These are phyloP conservation scores for Baronia brevicornis DNA, from an alignment of 2,888 invertebrate species.

Conservation along the genomic window DNA sequence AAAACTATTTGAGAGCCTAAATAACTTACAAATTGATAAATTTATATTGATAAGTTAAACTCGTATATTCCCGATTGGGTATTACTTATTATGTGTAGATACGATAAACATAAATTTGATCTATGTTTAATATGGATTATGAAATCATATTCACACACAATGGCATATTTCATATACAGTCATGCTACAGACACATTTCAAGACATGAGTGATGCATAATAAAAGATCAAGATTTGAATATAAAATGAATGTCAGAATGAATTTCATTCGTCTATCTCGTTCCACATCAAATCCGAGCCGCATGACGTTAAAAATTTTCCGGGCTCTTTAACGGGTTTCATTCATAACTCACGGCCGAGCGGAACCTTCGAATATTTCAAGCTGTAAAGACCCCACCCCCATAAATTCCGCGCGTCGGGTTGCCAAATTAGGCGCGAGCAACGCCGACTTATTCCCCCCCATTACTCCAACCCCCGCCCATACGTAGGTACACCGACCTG, in stretches of 20 bases:
- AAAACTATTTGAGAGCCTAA: too few species aligned
- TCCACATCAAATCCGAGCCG: slow-evolving; percentile 36
- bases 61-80: too few species aligned
- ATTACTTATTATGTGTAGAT: too few species aligned
- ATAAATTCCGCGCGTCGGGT: slow-evolving; percentile 75
- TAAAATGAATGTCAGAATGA: slow-evolving; percentile 4
- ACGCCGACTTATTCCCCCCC: slow-evolving; percentile 63
- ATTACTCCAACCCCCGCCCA: slow-evolving; percentile 44
- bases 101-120: too few species aligned
- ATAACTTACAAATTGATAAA: too few species aligned
- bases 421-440: slow-evolving; percentile 75
- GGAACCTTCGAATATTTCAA: slow-evolving; percentile 74
- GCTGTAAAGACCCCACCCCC: slow-evolving; percentile 58
- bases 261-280: slow-evolving; percentile 21
- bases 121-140: too few species aligned
- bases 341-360: slow-evolving; percentile 74
- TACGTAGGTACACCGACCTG: slow-evolving; percentile 15
- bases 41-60: too few species aligned
- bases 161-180: too few species aligned
- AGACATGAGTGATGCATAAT: neutral
- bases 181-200: too few species aligned
- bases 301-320: slow-evolving; percentile 69
- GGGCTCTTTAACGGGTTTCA: slow-evolving; percentile 73
- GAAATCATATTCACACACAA: too few species aligned
- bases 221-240: slow-evolving; percentile 1